Base-by-base conservation (phyloP, 2,888 invertebrate species). In the Minunthozetes semirufus region DNA sequence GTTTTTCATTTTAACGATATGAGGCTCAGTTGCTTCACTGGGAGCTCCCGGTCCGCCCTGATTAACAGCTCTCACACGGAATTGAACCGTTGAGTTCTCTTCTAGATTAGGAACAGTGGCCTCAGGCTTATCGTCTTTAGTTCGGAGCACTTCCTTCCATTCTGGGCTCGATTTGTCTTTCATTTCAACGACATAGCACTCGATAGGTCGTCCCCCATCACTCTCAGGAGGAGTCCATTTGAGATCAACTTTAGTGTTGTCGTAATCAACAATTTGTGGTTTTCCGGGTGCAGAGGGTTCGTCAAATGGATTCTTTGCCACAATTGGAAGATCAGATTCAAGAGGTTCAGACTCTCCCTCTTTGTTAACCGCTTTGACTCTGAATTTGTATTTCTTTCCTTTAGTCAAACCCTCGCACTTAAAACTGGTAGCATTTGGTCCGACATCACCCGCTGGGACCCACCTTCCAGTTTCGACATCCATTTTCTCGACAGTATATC, bases 301-400 rank as follows among this genome's bases (percentile, higher is more conserved):
- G 81, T 94, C 89, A 84, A 93, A 99, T 79, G 98, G 98, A 91
- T 99, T 98, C 85, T 98, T 99, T 46, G 99, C 98, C 79, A 97
- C 87, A 79, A 96, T 93, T 1, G 93, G 88, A 78, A 92, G 89
- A 42, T 92, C 92, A 8, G 93, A 92, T 78, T 91, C 91, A 77
- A 99, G 84, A 17, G 97, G 95, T 80, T 97, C 98, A 0, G 96
- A 96, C 83, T 94, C 94, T 25, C 99, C 99, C 83, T 97, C 94
- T 27, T 91, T 88, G 81, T 98, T 98, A 48, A 96, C 91, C 19
- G 99, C 99, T 82, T 94, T 94, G 0, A 99, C 97, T 76, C 99
- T 88, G 88, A 99, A 99, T 86, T 97, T 94, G 85, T 99, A 99
- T 0, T 94, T 92, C 83, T 99, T 98, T 80, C 95, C 95, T 82